Percentiles rank a stretch among this genome's conserved stretches.
Evolutionary conservation across 2,888 invertebrate genomes (phyloP).

Genomic region (Labia minor): DNA sequence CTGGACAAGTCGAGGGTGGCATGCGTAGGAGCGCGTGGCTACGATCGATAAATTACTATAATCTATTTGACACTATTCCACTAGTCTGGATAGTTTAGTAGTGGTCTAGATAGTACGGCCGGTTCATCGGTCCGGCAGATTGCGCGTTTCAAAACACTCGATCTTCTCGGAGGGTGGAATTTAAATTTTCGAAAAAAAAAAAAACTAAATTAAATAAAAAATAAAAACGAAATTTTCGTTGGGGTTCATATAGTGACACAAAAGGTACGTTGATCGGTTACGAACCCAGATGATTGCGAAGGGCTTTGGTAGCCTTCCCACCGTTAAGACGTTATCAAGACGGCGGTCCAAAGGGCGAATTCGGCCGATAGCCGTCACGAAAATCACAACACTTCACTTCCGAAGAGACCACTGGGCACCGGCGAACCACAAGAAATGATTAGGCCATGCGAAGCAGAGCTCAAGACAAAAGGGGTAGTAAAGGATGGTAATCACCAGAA

Average conservation of each 20-base stretch:
- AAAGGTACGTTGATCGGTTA: background rate
- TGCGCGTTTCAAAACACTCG: background rate
- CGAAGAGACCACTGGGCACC: constrained; percentile 2
- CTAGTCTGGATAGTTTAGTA: background rate
- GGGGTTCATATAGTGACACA: too few relatives aligned
- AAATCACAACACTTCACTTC: constrained; percentile 1
- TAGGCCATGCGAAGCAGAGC: constrained; percentile 7
- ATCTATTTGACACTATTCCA: constrained; percentile 1
- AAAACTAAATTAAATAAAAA: too few relatives aligned
- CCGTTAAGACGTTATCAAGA: background rate
- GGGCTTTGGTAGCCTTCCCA: too few relatives aligned
- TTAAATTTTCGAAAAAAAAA: too few relatives aligned
- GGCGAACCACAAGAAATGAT: background rate
- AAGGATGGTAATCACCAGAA: background rate
- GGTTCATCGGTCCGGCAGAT: background rate
- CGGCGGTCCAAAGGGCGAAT: background rate
- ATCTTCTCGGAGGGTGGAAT: background rate
- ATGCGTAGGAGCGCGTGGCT: constrained; percentile 3
- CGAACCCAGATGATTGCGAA: background rate
- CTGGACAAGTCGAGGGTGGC: too few relatives aligned
- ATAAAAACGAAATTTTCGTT: too few relatives aligned
- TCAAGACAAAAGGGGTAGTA: background rate
- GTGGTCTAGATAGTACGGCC: background rate
- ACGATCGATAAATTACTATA: constrained; percentile 7
- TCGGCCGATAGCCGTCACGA: background rate